Evolutionary conservation across 2,888 invertebrate species (phyloP).

Genomic region (Tinea pellionella): DNA sequence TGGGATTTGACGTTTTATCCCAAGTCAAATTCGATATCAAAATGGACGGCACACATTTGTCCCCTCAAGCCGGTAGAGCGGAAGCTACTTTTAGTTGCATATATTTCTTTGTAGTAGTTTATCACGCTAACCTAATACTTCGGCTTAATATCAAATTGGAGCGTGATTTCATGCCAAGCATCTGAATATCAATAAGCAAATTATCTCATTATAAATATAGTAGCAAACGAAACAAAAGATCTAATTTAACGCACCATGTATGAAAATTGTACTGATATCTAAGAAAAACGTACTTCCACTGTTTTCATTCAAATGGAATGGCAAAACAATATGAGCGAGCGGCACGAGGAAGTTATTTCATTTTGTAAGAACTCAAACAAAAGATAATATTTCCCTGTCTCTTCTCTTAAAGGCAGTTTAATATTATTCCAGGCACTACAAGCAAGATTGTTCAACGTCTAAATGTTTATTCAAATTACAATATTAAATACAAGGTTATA

Average conservation of each 20-base stretch:
- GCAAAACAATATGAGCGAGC: neutral
- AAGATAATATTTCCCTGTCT: constrained; percentile 6
- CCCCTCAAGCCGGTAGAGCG: too few relatives aligned
- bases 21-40: too few relatives aligned
- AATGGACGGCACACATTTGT: too few relatives aligned
- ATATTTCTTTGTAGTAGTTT: too few relatives aligned
- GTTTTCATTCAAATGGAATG: constrained; percentile 6
- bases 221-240: neutral
- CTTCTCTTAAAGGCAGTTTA: neutral
- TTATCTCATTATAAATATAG: too few relatives aligned
- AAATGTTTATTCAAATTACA: neutral
- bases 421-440: constrained; percentile 3
- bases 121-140: too few relatives aligned
- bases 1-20: too few relatives aligned
- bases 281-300: neutral
- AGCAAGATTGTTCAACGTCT: neutral
- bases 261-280: neutral
- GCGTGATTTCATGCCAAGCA: too few relatives aligned
- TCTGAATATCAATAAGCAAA: too few relatives aligned
- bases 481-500: neutral
- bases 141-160: too few relatives aligned
- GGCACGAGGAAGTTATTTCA: constrained; percentile 7
- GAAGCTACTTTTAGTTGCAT: too few relatives aligned
- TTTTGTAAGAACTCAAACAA: constrained; percentile 9
- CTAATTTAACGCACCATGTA: neutral